These are phyloP conservation scores for Caenorhabditis imperialis DNA, from an alignment of 2,888 invertebrate species.

Conservation along the genomic window DNA sequence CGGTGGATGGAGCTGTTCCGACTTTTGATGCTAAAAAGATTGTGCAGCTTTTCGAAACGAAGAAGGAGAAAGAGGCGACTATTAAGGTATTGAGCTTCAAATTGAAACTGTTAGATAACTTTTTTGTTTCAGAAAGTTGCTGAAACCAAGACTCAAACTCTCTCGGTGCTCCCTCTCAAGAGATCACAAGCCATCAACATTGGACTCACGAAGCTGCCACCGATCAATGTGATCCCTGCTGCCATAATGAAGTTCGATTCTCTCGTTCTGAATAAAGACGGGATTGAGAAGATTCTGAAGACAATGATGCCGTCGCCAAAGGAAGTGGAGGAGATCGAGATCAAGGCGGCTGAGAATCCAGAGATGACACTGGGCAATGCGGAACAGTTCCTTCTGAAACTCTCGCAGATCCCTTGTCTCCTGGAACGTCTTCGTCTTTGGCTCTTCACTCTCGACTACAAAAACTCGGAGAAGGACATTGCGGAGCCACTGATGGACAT, in stretches of 20 bases:
- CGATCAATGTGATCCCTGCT: constrained; percentile 96
- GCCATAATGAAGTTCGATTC: constrained; percentile 95
- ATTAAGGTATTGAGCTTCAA: constrained; percentile 60
- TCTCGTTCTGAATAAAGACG: constrained; percentile 94
- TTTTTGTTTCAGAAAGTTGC: constrained; percentile 58
- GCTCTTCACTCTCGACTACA: constrained; percentile 99
- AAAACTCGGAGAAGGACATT: constrained; percentile 95
- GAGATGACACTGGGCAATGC: constrained; percentile 88
- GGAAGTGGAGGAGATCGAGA: constrained; percentile 66
- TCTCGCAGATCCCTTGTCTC: constrained; percentile 95
- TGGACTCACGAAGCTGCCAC: constrained; percentile 97
- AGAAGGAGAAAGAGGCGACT: constrained; percentile 85
- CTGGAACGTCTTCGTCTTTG: constrained; percentile 90
- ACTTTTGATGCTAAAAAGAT: constrained; percentile 91
- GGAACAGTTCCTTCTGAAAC: constrained; percentile 96
- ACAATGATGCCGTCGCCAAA: constrained; percentile 92
- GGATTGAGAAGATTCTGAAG: constrained; percentile 88
- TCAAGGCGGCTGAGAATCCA: constrained; percentile 85
- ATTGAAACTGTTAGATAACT: not conserved
- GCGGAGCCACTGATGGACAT: constrained; percentile 98
- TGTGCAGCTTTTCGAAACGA: constrained; percentile 95
- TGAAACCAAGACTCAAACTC: constrained; percentile 86
- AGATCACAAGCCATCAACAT: constrained; percentile 99
- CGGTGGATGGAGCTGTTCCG: constrained; percentile 83
- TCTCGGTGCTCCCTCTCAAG: constrained; percentile 92